phyloP scores from a whole-genome alignment of 37 sponge, comb jelly and placozoan genomes.

The Ianthella basta region DNA sequence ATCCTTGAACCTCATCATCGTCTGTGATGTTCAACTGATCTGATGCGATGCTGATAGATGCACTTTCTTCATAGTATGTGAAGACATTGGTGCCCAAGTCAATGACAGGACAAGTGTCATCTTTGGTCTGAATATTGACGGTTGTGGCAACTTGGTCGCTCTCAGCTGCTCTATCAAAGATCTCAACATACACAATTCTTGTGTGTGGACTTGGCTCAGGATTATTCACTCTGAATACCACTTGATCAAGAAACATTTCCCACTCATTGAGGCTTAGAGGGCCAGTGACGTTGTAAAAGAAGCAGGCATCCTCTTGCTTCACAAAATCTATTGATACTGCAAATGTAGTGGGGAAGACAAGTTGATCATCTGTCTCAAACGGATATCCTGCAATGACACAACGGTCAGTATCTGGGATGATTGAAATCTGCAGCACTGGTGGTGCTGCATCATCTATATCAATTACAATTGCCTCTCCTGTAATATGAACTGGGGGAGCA shows the following conservation, averaged over 20 bases:
- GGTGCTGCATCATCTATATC: slow-evolving; percentile 47
- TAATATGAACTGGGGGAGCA: slow-evolving; percentile 34
- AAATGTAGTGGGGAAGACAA: not conserved
- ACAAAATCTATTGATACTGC: not conserved
- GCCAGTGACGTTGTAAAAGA: slow-evolving; percentile 44
- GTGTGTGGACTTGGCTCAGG: slow-evolving; percentile 75
- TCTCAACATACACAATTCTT: slow-evolving; percentile 48
- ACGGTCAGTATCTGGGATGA: slow-evolving; percentile 35
- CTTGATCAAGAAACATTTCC: slow-evolving; percentile 49
- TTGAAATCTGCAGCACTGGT: slow-evolving; percentile 32
- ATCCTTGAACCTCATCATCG: slow-evolving; percentile 35
- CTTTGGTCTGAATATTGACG: slow-evolving; percentile 51
- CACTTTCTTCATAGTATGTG: slow-evolving; percentile 50
- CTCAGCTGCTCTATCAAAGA: slow-evolving; percentile 35
- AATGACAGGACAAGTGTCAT: slow-evolving; percentile 71
- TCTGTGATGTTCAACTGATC: slow-evolving; percentile 34
- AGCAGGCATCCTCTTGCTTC: slow-evolving; percentile 54
- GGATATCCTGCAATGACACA: slow-evolving; percentile 54
- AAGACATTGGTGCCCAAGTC: slow-evolving; percentile 31
- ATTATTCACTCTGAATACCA: slow-evolving; percentile 52
- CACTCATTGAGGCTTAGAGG: slow-evolving; percentile 45
- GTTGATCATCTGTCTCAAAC: slow-evolving; percentile 42
- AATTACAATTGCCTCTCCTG: slow-evolving; percentile 32
- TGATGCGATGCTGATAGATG: slow-evolving; percentile 17
- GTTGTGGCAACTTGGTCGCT: slow-evolving; percentile 45